Conservation (phyloP, 1,140 invertebrate genomes). For the Pygmarrhopalites habei region DNA sequence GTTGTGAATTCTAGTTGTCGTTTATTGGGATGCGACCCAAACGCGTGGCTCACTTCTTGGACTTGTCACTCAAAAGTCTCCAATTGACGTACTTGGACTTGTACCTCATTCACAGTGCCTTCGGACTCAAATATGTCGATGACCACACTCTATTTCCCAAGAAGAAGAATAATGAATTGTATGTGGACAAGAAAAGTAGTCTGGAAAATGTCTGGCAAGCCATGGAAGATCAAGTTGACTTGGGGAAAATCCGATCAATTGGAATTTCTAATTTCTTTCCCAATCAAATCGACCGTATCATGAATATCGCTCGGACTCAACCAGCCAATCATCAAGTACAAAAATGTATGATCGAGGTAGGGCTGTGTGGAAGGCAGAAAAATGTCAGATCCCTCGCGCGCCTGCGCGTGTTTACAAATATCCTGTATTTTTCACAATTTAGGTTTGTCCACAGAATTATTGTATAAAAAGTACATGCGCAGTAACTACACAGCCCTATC, state of each 20-base stretch:
- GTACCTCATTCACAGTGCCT: slow-evolving; percentile 49
- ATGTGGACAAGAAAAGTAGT: slow-evolving; percentile 59
- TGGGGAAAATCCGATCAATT: slow-evolving; percentile 54
- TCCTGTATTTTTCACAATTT: too few relatives aligned
- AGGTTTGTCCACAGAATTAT: too few relatives aligned
- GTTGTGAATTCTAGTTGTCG: too few relatives aligned
- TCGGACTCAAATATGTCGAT: slow-evolving; percentile 40
- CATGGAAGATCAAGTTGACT: slow-evolving; percentile 40
- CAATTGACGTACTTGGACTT: slow-evolving; percentile 74
- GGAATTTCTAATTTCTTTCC: slow-evolving; percentile 55
- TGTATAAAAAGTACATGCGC: too few relatives aligned
- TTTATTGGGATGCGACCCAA: slow-evolving; percentile 47
- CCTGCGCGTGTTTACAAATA: too few relatives aligned
- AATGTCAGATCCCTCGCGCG: too few relatives aligned
- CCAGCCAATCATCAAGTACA: slow-evolving; percentile 49
- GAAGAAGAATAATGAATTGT: slow-evolving; percentile 43
- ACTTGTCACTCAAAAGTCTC: slow-evolving; percentile 61
- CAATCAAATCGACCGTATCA: slow-evolving; percentile 48
- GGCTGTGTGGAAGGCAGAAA: background rate
- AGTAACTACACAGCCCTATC: too few relatives aligned
- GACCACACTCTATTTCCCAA: slow-evolving; percentile 35
- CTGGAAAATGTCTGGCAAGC: slow-evolving; percentile 65
- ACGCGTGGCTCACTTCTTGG: slow-evolving; percentile 48
- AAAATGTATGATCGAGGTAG: slow-evolving; percentile 34
- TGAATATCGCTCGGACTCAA: slow-evolving; percentile 46